Conservation (phyloP, 35 echinoderm and acorn worm species). For the Anneissia japonica region DNA sequence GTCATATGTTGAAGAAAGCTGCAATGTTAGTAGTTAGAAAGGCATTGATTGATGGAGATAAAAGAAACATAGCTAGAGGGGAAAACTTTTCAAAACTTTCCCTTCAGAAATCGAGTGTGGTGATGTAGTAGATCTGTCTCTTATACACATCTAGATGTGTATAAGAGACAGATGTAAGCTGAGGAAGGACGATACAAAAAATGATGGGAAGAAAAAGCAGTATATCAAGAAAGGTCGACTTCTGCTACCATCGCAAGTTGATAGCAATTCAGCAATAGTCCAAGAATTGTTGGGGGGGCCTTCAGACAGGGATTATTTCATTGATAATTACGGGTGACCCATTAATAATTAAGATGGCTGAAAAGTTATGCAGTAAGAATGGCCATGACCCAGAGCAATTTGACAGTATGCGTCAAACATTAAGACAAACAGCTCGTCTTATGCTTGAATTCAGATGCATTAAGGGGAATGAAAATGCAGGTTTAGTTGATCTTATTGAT, state of each 20-base stretch:
- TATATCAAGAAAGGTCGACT: not conserved
- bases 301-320: conserved; percentile 21
- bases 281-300: conserved; percentile 15
- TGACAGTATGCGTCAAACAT: not conserved
- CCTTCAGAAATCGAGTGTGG: no score
- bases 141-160: no score
- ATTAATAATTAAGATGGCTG: conserved; percentile 17
- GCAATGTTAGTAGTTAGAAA: not conserved
- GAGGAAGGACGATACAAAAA: not conserved
- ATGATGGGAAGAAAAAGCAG: not conserved
- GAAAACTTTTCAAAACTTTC: no score
- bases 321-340: conserved; percentile 26
- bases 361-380: conserved; percentile 20
- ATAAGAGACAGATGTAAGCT: conserved; percentile 49
- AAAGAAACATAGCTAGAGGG: no score
- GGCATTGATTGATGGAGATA: not conserved
- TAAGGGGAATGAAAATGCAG: conserved; percentile 25
- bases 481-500: conserved; percentile 10
- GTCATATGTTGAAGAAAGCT: not conserved
- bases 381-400: conserved; percentile 38
- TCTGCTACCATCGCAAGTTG: conserved; percentile 30
- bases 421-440: conserved; percentile 31
- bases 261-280: not conserved
- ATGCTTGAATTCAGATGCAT: conserved; percentile 18
- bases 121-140: no score